Evolutionary conservation across 2,113 vertebrate genomes (phyloP), one percentile per base, ranked within the genome.

Genomic region (Elaphurus davidianus): DNA sequence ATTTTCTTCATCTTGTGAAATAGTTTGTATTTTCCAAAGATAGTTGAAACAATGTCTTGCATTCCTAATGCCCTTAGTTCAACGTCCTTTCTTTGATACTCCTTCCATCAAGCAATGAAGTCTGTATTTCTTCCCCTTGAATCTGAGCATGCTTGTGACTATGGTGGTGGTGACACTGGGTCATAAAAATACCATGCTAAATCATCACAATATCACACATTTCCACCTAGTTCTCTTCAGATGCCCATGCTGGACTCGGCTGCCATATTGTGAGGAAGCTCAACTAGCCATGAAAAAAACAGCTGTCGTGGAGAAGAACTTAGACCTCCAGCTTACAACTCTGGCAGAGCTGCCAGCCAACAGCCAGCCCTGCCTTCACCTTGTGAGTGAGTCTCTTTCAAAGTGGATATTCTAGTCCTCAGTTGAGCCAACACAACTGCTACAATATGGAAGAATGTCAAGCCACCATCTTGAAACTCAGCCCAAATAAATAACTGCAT

Each of bases 41-140:
- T 6, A 6, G 13, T 0, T 7, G n/a, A 59, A 52, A 2, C 6
- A 6, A 1, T 2, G 3, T 6, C 13, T 15, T 12, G 1, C 5
- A 33, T 81, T 17, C 28, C 28, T 3, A 1, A 10, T 2, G 10
- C 1, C 17, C 50, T n/a, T 83, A 9, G 4, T 67, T n/a, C 16
- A 4, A 3, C 3, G 25, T 3, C 50, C 3, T 54, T 33, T 14
- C 45, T 27, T 1, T 7, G 40, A 10, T 5, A 3, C 19, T 23
- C 21, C 25, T 17, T 60, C 3, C 40, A 1, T 13, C 30, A 5
- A 25, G 19, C 30, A 17, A 10, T 5, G 0, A 3, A 14, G 1
- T 5, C 21, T 36, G 0, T 2, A 11, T 7, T 10, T 25, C 28
- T 9, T 83, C 50, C 52, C 6, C 27, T 11, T 3, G 30, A n/a